Evolutionary conservation across 2,888 invertebrate genomes (phyloP), one percentile per base, ranked within the genome.

Genomic region (Ichneumoninae sp.): DNA sequence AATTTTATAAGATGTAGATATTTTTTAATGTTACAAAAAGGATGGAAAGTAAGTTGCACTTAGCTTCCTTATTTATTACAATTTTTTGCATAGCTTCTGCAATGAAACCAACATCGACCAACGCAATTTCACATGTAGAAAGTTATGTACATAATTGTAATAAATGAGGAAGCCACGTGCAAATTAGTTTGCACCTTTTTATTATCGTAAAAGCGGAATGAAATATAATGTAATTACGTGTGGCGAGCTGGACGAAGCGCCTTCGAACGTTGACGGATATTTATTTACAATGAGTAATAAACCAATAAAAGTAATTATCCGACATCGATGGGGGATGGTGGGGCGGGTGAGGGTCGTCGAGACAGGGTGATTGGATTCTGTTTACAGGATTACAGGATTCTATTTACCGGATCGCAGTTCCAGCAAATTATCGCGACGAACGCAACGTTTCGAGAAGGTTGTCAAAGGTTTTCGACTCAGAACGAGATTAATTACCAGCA

Each of bases 391-490:
- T 33, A 5, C 33, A 50, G 10, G 30, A 52, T 52, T 52, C 50
- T 69, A 19, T 69, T 26, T 69, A 47, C 44, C 8, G 30, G 44
- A 40, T 13, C 50, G 40, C 16, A 6, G 30, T 54, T 60, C 52
- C 52, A 73, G 57, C 22, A 26, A 40, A 50, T 44, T 52, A 52
- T 16, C 26, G 50, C 16, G 33, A 19, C 54, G 71, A 50, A 57
- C 5, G 52, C 7, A n/a, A 16, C 54, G 36, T 57, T 57, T 26
- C 71, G n/a, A 33, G n/a, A 33, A 44, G 52, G 40, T 68, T 69
- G 40, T 60, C 76, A 52, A 16, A 60, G 70, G 69, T 73, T 66
- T 70, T 36, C 50, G 68, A 52, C 19, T 68, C 26, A 30, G 30
- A 30, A 30, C 30, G 30, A 30, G 30, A 30, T 4, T 30, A 68